Evolutionary conservation across 2,797 vertebrate species (phyloP).

Genomic region (Xiphophorus birchmanni): DNA sequence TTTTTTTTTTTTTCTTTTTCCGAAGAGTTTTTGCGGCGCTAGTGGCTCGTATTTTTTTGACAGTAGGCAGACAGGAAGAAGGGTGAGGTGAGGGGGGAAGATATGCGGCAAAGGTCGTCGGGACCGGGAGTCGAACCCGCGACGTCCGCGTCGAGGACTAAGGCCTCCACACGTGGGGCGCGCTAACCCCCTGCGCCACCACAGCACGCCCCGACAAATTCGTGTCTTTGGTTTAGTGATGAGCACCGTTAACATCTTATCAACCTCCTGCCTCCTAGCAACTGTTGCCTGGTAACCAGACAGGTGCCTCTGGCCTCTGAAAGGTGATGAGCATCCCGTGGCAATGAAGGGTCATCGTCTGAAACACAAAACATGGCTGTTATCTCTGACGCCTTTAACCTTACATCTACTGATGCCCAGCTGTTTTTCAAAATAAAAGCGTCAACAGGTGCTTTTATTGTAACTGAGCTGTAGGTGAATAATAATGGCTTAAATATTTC

Average conservation of each 20-base stretch:
- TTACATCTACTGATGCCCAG: background rate
- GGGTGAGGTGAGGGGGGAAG: no score
- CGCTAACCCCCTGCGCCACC: no score
- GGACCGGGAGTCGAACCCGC: no score
- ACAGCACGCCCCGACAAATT: no score
- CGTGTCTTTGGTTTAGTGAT: background rate
- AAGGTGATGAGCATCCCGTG: constrained; percentile 12
- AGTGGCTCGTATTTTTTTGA: no score
- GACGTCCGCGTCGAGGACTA: no score
- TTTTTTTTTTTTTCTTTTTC: no score
- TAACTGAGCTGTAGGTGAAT: background rate
- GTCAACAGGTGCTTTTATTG: background rate
- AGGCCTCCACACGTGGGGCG: no score
- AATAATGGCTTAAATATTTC: background rate
- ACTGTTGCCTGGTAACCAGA: constrained; percentile 60
- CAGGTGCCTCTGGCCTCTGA: constrained; percentile 7
- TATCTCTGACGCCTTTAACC: background rate
- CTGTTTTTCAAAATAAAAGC: constrained; percentile 1
- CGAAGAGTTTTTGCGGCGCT: no score
- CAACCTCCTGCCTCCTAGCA: constrained; percentile 46
- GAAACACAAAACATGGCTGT: background rate
- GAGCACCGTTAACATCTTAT: background rate
- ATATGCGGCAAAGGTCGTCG: no score
- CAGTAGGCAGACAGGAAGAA: no score
- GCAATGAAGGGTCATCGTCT: background rate